phyloP scores from a whole-genome alignment of 2,888 invertebrate species.

The Pogonocherus hispidulus region DNA sequence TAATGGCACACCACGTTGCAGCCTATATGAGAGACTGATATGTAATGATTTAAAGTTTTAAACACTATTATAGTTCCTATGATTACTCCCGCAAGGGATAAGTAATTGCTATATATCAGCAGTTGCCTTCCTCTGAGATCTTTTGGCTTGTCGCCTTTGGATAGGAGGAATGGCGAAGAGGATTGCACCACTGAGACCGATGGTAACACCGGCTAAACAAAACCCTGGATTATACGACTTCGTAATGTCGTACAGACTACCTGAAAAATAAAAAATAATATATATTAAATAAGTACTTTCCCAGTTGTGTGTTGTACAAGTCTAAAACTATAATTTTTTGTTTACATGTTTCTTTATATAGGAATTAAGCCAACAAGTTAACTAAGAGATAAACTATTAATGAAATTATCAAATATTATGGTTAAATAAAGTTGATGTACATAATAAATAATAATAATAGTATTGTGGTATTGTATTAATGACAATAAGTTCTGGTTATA shows the following conservation, averaged over 20 bases:
- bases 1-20: slow-evolving; percentile 27
- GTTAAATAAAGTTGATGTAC: too few relatives aligned
- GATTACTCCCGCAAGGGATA: slow-evolving; percentile 21
- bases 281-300: neutral
- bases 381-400: too few relatives aligned
- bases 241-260: slow-evolving; percentile 85
- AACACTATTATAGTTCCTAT: slow-evolving; percentile 34
- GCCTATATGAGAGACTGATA: slow-evolving; percentile 27
- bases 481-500: too few relatives aligned
- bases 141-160: slow-evolving; percentile 70
- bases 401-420: too few relatives aligned
- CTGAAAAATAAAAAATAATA: slow-evolving; percentile 70
- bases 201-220: slow-evolving; percentile 87
- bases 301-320: too few relatives aligned
- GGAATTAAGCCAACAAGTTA: too few relatives aligned
- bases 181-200: slow-evolving; percentile 89
- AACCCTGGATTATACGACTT: slow-evolving; percentile 90
- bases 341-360: too few relatives aligned
- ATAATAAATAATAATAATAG: too few relatives aligned
- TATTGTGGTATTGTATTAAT: too few relatives aligned
- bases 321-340: too few relatives aligned
- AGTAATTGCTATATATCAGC: slow-evolving; percentile 61
- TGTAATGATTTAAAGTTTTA: slow-evolving; percentile 30
- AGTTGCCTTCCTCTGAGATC: slow-evolving; percentile 36
- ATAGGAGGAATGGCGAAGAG: slow-evolving; percentile 86